Percentiles rank a stretch among this genome's conserved stretches.
Evolutionary conservation across 2,888 invertebrate genomes (phyloP).

Genomic region (Coelogynopora nodosa): DNA sequence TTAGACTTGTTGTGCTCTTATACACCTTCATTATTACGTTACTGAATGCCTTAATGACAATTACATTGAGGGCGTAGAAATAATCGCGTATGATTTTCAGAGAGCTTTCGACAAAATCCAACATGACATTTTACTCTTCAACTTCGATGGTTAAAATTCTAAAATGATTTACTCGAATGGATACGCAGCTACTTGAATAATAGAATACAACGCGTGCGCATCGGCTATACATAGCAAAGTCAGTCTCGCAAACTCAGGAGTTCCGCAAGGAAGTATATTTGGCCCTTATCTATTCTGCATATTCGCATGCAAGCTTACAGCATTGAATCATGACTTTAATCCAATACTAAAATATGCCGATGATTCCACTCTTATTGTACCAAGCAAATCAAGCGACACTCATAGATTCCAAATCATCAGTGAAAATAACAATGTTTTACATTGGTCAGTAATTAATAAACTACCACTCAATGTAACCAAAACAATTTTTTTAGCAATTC

Average conservation of each 20-base stretch:
- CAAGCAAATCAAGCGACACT: not conserved
- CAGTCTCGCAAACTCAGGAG: not conserved
- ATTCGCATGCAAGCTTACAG: not conserved
- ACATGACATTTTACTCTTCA: not conserved
- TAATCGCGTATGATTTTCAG: not conserved
- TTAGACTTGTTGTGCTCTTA: too few species aligned
- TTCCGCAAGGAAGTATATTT: not conserved
- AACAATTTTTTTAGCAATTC: not conserved
- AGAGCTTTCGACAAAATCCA: not conserved
- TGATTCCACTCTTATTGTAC: not conserved
- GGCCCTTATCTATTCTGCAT: conserved; percentile 6
- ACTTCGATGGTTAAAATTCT: not conserved
- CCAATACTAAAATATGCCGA: not conserved
- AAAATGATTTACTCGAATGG: not conserved
- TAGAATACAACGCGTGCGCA: not conserved
- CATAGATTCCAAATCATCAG: not conserved
- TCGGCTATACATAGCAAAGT: not conserved
- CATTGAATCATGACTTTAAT: not conserved
- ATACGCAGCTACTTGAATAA: conserved; percentile 7
- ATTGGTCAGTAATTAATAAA: not conserved
- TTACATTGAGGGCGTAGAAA: not conserved
- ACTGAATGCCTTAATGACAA: not conserved
- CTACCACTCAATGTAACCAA: not conserved
- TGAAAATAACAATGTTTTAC: conserved; percentile 23
- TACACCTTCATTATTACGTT: too few species aligned